Conservation (phyloP, 53 echinoderm and acorn worm species). For the Holothuria scabra region DNA sequence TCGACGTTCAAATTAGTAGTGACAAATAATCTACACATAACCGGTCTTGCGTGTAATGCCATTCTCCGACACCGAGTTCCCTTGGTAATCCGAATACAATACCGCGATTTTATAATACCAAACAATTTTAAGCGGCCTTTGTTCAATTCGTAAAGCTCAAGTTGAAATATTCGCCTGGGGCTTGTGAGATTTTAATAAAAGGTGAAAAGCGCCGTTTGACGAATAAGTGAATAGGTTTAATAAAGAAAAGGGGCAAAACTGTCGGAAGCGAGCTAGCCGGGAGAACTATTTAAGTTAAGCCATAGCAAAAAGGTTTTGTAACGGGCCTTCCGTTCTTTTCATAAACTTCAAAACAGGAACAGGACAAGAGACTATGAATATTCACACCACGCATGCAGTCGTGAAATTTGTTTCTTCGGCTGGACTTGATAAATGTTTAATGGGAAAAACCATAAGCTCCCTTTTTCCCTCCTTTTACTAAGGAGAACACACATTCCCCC, state of each 20-base stretch:
- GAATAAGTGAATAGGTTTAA: no score
- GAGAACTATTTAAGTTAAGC: no score
- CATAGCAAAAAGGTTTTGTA: no score
- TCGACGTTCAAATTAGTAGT: slow-evolving; percentile 7
- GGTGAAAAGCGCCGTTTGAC: background rate
- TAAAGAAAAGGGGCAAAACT: background rate
- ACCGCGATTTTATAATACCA: slow-evolving; percentile 37
- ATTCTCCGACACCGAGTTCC: slow-evolving; percentile 34
- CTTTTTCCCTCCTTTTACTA: no score
- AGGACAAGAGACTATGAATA: no score
- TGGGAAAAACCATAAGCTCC: no score
- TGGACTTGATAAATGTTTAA: no score
- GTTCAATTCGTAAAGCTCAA: slow-evolving; percentile 21
- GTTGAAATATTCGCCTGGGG: slow-evolving; percentile 7
- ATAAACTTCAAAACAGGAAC: no score
- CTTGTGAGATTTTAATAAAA: slow-evolving; percentile 22
- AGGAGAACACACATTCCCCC: no score
- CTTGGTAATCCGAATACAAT: slow-evolving; percentile 26
- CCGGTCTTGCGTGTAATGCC: slow-evolving; percentile 21
- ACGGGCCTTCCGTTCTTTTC: no score
- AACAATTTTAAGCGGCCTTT: slow-evolving; percentile 27
- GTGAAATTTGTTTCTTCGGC: no score
- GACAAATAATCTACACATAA: slow-evolving; percentile 36
- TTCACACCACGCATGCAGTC: no score
- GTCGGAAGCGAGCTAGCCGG: slow-evolving; percentile 24